Percentiles rank a stretch among this genome's conserved stretches.
Evolutionary conservation across 2,113 vertebrate genomes (phyloP).

Genomic region (Cephalopholis sonnerati): DNA sequence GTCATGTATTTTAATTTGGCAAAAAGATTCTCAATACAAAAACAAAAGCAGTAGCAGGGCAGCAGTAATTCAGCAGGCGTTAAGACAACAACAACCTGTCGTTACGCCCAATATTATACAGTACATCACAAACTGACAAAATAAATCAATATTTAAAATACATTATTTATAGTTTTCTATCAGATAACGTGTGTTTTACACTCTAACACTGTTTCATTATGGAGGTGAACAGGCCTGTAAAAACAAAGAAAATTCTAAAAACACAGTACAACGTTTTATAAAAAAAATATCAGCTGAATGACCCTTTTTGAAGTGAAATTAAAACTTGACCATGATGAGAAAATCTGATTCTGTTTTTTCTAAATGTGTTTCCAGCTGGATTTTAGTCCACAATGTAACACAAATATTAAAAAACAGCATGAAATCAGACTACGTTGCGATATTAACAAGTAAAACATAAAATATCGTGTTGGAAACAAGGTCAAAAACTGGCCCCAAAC

Average conservation of each 20-base stretch:
- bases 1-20: too few relatives aligned
- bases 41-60: not conserved
- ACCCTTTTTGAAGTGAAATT: not conserved
- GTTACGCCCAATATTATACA: not conserved
- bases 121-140: slow-evolving; percentile 13
- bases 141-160: slow-evolving; percentile 12
- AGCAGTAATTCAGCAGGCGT: slow-evolving; percentile 28
- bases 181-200: not conserved
- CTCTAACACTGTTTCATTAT: not conserved
- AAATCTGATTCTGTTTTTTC: not conserved
- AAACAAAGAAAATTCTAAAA: not conserved
- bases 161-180: not conserved
- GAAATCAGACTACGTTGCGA: not conserved
- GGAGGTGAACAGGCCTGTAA: not conserved
- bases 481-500: not conserved
- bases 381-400: not conserved
- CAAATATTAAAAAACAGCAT: not conserved
- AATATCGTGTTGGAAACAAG: not conserved
- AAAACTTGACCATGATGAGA: not conserved
- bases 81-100: not conserved
- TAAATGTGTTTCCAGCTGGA: not conserved
- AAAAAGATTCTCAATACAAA: not conserved
- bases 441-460: not conserved
- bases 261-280: not conserved
- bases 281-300: not conserved